Percentiles rank a stretch among this genome's conserved stretches.
These are phyloP conservation scores for Ephialtes manifestator DNA, from an alignment of 2,888 invertebrate genomes.

Conservation along the genomic window DNA sequence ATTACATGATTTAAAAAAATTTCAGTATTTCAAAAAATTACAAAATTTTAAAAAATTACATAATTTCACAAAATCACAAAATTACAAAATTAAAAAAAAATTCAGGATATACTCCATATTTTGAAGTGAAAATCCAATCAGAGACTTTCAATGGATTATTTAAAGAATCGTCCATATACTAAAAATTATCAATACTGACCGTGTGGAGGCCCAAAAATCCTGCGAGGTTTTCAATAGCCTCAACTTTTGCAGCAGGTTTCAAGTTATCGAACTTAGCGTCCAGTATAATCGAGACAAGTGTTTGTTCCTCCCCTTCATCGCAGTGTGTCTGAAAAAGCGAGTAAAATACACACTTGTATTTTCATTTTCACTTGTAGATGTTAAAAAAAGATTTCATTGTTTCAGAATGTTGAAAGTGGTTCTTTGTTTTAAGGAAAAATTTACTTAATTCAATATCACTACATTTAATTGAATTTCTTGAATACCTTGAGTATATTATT, in stretches of 20 bases:
- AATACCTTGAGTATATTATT: no score
- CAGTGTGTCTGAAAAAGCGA: slow-evolving; percentile 83
- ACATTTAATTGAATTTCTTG: no score
- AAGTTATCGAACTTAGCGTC: slow-evolving; percentile 90
- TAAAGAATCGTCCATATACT: slow-evolving; percentile 42
- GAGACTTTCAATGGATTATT: slow-evolving; percentile 18
- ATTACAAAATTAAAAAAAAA: no score
- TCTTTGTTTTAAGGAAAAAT: no score
- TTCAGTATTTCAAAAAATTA: background rate
- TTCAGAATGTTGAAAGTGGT: no score
- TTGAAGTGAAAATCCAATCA: no score
- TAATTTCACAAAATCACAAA: background rate
- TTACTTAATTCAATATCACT: no score
- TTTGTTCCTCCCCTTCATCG: slow-evolving; percentile 86
- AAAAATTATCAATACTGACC: slow-evolving; percentile 84
- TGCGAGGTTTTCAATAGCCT: slow-evolving; percentile 91
- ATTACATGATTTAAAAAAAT: no score
- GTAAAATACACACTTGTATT: slow-evolving; percentile 6
- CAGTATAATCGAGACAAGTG: slow-evolving; percentile 90
- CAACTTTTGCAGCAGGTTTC: slow-evolving; percentile 89
- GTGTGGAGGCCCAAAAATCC: slow-evolving; percentile 90
- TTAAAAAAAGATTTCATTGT: no score
- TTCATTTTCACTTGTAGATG: no score
- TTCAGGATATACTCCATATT: no score
- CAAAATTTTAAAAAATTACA: background rate